Conservation (phyloP, 2,113 vertebrate genomes). For the Tamias sibiricus region DNA sequence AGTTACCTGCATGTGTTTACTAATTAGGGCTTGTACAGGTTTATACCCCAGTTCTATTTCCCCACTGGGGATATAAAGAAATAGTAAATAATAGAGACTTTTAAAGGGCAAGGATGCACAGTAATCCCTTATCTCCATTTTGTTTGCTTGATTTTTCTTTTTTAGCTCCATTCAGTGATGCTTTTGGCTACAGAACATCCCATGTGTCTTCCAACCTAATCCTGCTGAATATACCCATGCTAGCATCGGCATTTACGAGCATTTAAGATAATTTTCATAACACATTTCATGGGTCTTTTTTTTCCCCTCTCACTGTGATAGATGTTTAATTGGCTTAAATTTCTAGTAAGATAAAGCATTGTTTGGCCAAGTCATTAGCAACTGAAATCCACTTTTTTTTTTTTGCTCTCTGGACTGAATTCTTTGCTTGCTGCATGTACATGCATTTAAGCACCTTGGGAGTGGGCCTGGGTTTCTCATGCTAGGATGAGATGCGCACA, state of each 20-base stretch:
- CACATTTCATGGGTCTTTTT: neutral
- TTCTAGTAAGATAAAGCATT: slow-evolving; percentile 22
- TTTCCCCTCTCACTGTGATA: neutral
- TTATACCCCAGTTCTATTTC: neutral
- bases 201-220: neutral
- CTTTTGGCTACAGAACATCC: neutral
- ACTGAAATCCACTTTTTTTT: neutral
- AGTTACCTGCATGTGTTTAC: neutral
- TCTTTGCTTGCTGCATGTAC: neutral
- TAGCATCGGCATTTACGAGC: neutral
- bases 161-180: neutral
- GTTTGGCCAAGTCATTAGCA: neutral
- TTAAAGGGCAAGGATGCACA: neutral
- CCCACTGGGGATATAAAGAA: neutral
- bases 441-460: neutral
- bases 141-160: neutral
- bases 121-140: neutral
- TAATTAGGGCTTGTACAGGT: neutral
- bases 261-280: neutral
- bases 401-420: neutral
- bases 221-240: neutral
- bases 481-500: neutral
- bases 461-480: rapidly evolving
- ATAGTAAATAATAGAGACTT: slow-evolving; percentile 19
- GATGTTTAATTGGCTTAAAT: slow-evolving; percentile 37